Evolutionary conservation across 2,888 invertebrate species (phyloP).

Genomic region (Rhodophaea formosa): DNA sequence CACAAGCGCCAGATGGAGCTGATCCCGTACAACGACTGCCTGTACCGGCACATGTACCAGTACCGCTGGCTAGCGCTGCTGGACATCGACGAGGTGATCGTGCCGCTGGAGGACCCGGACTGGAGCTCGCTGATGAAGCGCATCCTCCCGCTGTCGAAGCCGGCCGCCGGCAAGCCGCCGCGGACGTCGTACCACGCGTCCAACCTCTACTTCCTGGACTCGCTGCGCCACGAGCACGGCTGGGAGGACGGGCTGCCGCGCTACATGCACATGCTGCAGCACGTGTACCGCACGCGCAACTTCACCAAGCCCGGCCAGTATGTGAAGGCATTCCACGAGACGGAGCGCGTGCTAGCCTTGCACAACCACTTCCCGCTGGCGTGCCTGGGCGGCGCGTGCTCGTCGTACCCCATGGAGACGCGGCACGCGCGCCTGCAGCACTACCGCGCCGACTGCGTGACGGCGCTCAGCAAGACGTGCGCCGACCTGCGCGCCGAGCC

Average conservation of each 20-base stretch:
- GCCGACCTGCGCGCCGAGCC: slow-evolving; percentile 90
- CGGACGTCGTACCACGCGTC: slow-evolving; percentile 93
- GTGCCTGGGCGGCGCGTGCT: slow-evolving; percentile 91
- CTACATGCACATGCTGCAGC: slow-evolving; percentile 96
- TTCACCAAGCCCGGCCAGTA: slow-evolving; percentile 96
- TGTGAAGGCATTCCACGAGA: slow-evolving; percentile 96
- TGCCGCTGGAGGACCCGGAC: slow-evolving; percentile 87
- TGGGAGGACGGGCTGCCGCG: slow-evolving; percentile 89
- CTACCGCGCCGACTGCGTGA: slow-evolving; percentile 95
- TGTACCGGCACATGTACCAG: slow-evolving; percentile 94
- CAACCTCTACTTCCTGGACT: slow-evolving; percentile 96
- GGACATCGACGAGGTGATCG: slow-evolving; percentile 97
- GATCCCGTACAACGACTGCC: slow-evolving; percentile 97
- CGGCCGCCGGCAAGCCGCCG: slow-evolving; percentile 69
- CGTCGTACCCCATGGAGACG: slow-evolving; percentile 91
- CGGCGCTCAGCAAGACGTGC: slow-evolving; percentile 91
- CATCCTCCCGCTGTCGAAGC: slow-evolving; percentile 83
- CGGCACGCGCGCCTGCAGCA: slow-evolving; percentile 94
- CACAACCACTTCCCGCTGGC: slow-evolving; percentile 97
- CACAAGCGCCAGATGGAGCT: slow-evolving; percentile 97
- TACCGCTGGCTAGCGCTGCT: slow-evolving; percentile 95
- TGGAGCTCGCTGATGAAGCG: slow-evolving; percentile 91
- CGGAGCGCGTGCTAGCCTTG: slow-evolving; percentile 91
- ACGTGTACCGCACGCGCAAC: slow-evolving; percentile 93
- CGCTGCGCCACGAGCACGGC: slow-evolving; percentile 89